phyloP scores from a whole-genome alignment of 1,140 invertebrate genomes.

The Teleogryllus occipitalis region DNA sequence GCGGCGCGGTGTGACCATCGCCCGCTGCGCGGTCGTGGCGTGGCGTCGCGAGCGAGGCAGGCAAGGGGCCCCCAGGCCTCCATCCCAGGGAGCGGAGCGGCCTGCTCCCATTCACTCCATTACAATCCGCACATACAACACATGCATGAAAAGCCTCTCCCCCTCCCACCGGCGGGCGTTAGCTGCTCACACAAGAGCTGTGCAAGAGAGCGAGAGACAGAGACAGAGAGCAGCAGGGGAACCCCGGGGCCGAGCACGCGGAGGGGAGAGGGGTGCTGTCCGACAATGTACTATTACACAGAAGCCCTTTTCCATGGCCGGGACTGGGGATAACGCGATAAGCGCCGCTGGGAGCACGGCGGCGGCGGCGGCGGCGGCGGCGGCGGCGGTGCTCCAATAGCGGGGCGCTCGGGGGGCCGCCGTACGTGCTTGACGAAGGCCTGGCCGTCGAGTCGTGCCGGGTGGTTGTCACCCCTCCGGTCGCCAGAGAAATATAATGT shows the following conservation, averaged over 20 bases:
- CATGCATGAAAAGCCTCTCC: neutral
- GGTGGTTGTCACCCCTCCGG: neutral
- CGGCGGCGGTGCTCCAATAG: neutral
- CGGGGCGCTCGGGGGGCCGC: too few relatives aligned
- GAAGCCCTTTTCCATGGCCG: neutral
- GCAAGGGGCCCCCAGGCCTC: neutral
- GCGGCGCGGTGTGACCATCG: too few relatives aligned
- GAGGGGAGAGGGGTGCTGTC: too few relatives aligned
- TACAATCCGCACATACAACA: neutral
- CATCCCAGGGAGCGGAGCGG: neutral
- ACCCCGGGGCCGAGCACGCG: too few relatives aligned
- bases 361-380: too few relatives aligned
- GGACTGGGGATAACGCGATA: neutral
- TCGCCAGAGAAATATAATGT: neutral
- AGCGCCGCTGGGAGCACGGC: neutral
- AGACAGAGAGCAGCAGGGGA: too few relatives aligned
- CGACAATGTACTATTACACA: neutral
- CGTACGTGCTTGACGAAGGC: neutral
- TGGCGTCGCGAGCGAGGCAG: too few relatives aligned
- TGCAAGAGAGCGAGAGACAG: neutral
- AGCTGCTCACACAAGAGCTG: neutral
- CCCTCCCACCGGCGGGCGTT: neutral
- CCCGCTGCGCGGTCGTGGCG: too few relatives aligned
- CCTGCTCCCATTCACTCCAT: neutral
- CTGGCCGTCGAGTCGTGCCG: neutral